Evolutionary conservation across 2,797 vertebrate genomes (phyloP).

Genomic region (Platalea minor): DNA sequence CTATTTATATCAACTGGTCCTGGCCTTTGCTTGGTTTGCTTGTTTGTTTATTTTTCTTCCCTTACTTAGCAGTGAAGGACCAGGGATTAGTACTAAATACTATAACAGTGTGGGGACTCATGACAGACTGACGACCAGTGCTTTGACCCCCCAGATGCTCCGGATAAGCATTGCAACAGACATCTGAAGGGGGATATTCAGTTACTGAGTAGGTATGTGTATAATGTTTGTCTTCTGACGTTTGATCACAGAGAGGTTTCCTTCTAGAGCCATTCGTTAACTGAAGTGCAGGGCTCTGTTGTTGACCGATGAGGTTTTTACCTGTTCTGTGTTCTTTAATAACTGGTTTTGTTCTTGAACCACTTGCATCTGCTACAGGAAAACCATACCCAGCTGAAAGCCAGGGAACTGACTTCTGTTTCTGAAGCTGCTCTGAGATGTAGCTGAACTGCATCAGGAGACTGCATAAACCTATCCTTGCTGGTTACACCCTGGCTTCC

Average conservation of each 20-base stretch:
- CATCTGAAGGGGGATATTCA: background rate
- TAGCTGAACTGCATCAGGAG: background rate
- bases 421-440: background rate
- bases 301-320: background rate
- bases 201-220: background rate
- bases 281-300: background rate
- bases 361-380: background rate
- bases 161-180: background rate
- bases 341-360: background rate
- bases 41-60: constrained; percentile 35
- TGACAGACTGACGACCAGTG: background rate
- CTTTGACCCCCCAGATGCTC: background rate
- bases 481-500: background rate
- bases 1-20: background rate
- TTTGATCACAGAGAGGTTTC: background rate
- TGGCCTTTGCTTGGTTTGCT: background rate
- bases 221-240: background rate
- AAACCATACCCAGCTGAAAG: background rate
- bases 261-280: background rate
- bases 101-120: background rate
- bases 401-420: background rate
- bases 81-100: constrained; percentile 19
- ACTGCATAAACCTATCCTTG: background rate
- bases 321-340: background rate
- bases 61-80: background rate